Base-by-base conservation (phyloP, 2,797 vertebrate species). In the Pseudopleuronectes americanus region DNA sequence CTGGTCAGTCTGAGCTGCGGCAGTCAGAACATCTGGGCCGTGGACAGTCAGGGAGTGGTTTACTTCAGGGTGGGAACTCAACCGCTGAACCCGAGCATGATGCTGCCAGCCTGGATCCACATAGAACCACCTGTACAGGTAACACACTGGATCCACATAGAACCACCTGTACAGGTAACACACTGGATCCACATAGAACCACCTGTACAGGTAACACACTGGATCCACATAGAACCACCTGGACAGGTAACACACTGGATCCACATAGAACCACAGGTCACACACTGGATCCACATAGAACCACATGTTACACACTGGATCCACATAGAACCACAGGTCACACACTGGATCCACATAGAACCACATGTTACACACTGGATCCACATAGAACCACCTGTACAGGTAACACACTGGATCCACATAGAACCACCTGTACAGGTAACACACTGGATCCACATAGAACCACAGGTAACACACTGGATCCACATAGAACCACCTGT, bases 1-100 rank as follows among this genome's bases (percentile, higher is more conserved):
- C 90, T 99, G 83, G 92, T 93, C 51, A 96, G 95, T 59, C 83
- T 99, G 81, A 94, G 96, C 16, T 99, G 98, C 58, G 97, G 98
- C 66, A 96, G 96, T 84, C 97, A 99, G 92, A 96, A 99, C 14
- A 93, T 99, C 58, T 99, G 98, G 98, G 97, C 97, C 2, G 96
- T 96, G 75, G 98, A 99, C 73, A 90, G 88, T 64, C 94, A 90
- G 36, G 98, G 98, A 19, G 91, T 96, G 0, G 90, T 99, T 72
- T 97, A 99, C 91, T 99, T 99, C 91, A 94, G 98, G 7, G 97
- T 99, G 0, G 98, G 98, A 74, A 99, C 97, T 4, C 98, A 99
- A 24, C 97, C 97, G 2, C 84, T 99, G 60, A 99, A 99, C 82
- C 96, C 98, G 1, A 99, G 95, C 81, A 95, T 99, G 94, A 99